phyloP scores from a whole-genome alignment of 2,797 vertebrate species.

The Epinephelus malabaricus region DNA sequence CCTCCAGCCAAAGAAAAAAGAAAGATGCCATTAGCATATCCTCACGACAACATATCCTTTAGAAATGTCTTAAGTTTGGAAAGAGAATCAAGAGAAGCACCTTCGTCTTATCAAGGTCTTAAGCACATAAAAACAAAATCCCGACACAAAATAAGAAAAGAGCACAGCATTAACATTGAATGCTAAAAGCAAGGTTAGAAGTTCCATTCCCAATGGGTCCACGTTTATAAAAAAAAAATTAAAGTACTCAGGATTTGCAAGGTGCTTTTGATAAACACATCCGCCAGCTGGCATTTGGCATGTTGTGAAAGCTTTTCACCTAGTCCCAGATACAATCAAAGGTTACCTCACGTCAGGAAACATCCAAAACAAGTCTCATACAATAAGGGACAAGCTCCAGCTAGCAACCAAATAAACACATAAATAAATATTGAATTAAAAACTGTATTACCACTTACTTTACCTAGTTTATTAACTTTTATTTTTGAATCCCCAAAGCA shows the following conservation, averaged over 20 bases:
- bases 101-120: slow-evolving; percentile 27
- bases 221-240: not conserved
- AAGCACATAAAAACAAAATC: slow-evolving; percentile 7
- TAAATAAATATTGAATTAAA: not conserved
- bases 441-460: not conserved
- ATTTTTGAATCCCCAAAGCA: not conserved
- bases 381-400: not conserved
- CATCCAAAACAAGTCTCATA: not conserved
- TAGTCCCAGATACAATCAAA: slow-evolving; percentile 12
- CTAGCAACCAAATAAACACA: too few species aligned
- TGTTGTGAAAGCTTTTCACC: slow-evolving; percentile 22
- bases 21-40: slow-evolving; percentile 38
- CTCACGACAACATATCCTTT: slow-evolving; percentile 11
- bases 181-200: slow-evolving; percentile 26
- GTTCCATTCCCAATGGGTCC: not conserved
- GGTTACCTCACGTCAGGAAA: not conserved
- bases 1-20: slow-evolving; percentile 7
- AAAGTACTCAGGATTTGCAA: slow-evolving; percentile 16
- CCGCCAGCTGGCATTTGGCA: slow-evolving; percentile 7
- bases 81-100: slow-evolving; percentile 21
- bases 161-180: not conserved
- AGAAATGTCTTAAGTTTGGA: slow-evolving; percentile 18
- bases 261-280: slow-evolving; percentile 38
- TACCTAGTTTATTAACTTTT: not conserved
- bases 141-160: not conserved